phyloP scores from a whole-genome alignment of 30 jellyfish, hydroid and myxozoan species.

The Turritopsis rubra region DNA sequence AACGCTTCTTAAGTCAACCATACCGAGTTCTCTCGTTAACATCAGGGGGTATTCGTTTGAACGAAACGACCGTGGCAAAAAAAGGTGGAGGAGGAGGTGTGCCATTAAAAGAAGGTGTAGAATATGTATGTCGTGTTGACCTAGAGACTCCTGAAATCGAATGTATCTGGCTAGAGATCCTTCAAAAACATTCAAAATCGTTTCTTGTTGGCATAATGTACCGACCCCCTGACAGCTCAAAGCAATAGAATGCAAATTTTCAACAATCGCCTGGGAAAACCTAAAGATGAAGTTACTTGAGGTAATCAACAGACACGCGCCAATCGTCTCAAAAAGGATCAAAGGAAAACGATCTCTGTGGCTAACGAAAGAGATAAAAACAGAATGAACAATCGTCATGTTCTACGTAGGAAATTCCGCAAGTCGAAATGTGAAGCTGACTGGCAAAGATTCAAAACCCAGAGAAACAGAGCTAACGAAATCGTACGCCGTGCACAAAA shows the following conservation, averaged over 20 bases:
- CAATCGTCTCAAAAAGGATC: too few relatives aligned
- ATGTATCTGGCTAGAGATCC: constrained; percentile 47
- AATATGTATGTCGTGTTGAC: neutral
- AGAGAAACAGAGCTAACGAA: constrained; percentile 6
- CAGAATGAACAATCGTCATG: too few relatives aligned
- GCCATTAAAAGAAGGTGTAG: neutral
- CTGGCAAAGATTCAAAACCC: too few relatives aligned
- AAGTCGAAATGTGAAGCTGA: too few relatives aligned
- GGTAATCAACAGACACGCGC: too few relatives aligned
- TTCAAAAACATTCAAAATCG: constrained; percentile 40
- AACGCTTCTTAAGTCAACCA: neutral
- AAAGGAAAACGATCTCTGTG: too few relatives aligned
- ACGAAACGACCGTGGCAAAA: neutral
- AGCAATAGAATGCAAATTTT: too few relatives aligned
- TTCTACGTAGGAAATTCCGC: too few relatives aligned
- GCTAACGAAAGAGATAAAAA: too few relatives aligned
- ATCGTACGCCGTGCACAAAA: too few relatives aligned
- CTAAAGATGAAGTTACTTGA: too few relatives aligned
- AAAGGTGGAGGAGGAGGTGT: constrained; percentile 12
- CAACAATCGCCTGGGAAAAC: too few relatives aligned
- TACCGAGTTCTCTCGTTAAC: neutral
- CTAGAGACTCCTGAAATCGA: constrained; percentile 9
- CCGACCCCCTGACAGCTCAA: constrained; percentile 56
- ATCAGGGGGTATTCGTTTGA: neutral
- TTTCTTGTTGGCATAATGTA: constrained; percentile 47